Evolutionary conservation across 2,888 invertebrate genomes (phyloP), one percentile per base, ranked within the genome.

Genomic region (Pristionchus maxplancki): DNA sequence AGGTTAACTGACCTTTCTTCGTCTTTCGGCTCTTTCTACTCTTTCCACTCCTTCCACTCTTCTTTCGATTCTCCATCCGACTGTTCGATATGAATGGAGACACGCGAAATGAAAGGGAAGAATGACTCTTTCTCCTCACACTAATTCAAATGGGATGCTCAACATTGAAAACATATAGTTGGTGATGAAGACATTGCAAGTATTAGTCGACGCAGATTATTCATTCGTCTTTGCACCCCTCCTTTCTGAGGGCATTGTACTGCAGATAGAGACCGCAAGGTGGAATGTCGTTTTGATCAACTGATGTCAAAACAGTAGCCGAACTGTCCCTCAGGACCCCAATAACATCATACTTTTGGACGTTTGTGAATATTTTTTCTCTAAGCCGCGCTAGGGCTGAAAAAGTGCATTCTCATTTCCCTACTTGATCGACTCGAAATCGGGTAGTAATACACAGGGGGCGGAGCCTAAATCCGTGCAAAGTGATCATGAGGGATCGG

Each of bases 21-120:
- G n/a, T 28, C 13, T 48, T 78, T 17, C 44, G 34, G 11, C 44
- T 78, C 78, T 48, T 78, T 48, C 28, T 48, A 48, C n/a, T 78
- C 37, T 40, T 78, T 28, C 37, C 28, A 74, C 78, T 48, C 78
- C 34, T 78, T 78, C 44, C 78, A 48, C 44, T 78, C 71, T 37
- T 71, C 71, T 71, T 34, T 71, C 71, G 20, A 71, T 40, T 37
- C 34, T 71, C 71, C 78, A 78, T 78, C n/a, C 78, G 44, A 78
- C 78, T 78, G 78, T 0, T 78, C 78, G n/a, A 28, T 28, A 28
- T 24, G 44, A 78, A 28, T 34, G 78, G 28, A 78, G 9, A 78
- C 9, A n/a, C 44, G n/a, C 44, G 17, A 78, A 78, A 78, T 78
- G 78, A 74, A 13, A 28, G 31, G 31, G 40, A 34, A 1, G 40